Base-by-base conservation (phyloP, 2,888 invertebrate genomes). In the Elegia similella region DNA sequence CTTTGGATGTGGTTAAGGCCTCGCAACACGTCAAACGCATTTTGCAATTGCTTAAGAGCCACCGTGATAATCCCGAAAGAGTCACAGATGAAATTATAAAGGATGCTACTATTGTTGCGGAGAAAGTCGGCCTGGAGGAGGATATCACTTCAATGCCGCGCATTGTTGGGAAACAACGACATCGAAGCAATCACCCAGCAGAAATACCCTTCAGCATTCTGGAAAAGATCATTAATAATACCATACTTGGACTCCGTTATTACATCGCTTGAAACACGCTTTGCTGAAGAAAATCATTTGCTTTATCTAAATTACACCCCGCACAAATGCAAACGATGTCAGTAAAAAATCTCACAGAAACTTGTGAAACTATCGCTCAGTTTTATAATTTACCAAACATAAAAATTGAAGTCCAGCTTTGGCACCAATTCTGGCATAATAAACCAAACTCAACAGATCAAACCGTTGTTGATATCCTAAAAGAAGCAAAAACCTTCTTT, bases 181-280 rank as follows among this genome's bases (percentile, higher is more conserved):
- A 70, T 67, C 56, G 67, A 65, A 61, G 62, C 62, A 73, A 71
- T 63, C 68, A 63, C 52, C 66, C 66, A 63, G 59, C 70, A 63
- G 61, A 62, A 59, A 66, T n/a, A 60, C 61, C 52, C 52, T 52
- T 56, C 52, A 43, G 62, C 63, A 63, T 63, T 44, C 59, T 72
- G 65, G 62, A 67, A 62, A 48, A 63, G 66, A 52, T 72, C 67
- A 38, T 63, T 69, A 59, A 56, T 70, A 61, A 70, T 73, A 59
- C 65, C 69, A 58, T 71, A 73, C 61, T 60, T 71, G 54, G 67
- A 72, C 44, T 71, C 68, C 23, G 29, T 69, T 55, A 66, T 61
- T 47, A 56, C 63, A 52, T 67, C 68, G 32, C 59, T 59, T 57
- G 59, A 62, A 56, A 52, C 23, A 55, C 59, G 62, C 47, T 70